These are phyloP conservation scores for Agrotis segetum DNA, from an alignment of 2,888 invertebrate genomes.

Conservation along the genomic window DNA sequence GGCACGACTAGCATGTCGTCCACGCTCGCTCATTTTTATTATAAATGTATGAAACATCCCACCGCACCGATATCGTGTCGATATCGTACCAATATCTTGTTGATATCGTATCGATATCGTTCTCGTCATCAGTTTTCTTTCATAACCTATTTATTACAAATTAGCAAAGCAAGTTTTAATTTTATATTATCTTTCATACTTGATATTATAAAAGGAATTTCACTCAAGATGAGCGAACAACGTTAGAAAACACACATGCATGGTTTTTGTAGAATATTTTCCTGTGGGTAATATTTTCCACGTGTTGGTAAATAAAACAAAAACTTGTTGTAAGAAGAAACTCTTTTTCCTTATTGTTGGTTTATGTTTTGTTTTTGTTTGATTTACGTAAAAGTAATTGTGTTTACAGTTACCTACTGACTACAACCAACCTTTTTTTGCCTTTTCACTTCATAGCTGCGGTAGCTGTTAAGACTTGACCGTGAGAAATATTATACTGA, in stretches of 20 bases:
- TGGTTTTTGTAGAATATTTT: background rate
- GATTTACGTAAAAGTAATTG: background rate
- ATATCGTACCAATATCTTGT: no score
- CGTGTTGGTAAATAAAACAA: conserved; percentile 4
- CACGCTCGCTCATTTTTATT: no score
- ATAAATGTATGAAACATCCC: no score
- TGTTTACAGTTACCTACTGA: background rate
- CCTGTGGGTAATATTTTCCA: background rate
- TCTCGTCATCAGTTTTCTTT: no score
- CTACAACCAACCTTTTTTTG: no score
- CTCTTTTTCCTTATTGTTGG: background rate
- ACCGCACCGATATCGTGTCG: no score
- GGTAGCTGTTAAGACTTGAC: no score
- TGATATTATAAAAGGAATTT: background rate
- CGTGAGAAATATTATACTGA: no score
- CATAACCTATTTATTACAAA: no score
- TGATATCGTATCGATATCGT: no score
- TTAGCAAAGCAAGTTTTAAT: background rate
- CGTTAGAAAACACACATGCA: background rate
- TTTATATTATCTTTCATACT: background rate
- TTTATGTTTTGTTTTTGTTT: background rate
- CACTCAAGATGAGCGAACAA: background rate
- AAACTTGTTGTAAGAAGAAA: background rate
- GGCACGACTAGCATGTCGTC: no score
- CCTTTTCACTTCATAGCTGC: no score